Percentiles rank a stretch among this genome's conserved stretches.
These are phyloP conservation scores for Papilio demoleus DNA, from an alignment of 2,888 invertebrate species.

Conservation along the genomic window DNA sequence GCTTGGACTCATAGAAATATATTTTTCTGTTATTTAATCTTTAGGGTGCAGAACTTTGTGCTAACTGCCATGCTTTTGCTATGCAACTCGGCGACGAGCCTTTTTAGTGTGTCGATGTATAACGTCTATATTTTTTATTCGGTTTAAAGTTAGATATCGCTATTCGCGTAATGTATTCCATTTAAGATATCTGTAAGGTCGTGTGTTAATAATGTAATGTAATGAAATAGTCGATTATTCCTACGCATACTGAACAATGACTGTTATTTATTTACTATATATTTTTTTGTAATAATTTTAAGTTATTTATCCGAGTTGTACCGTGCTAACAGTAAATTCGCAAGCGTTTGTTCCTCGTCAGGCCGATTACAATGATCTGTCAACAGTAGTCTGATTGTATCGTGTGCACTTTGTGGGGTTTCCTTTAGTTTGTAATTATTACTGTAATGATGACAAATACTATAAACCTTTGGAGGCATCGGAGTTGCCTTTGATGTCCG, in stretches of 20 bases:
- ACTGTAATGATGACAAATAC: conserved; percentile 47
- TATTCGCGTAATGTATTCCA: conserved; percentile 79
- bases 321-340: conserved; percentile 63
- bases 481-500: conserved; percentile 59
- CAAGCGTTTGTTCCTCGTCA: conserved; percentile 61
- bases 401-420: conserved; percentile 67
- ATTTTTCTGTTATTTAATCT: conserved; percentile 72
- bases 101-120: conserved; percentile 63
- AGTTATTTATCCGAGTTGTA: conserved; percentile 79
- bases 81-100: conserved; percentile 75
- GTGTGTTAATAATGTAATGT: conserved; percentile 71
- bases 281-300: conserved; percentile 68
- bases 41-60: conserved; percentile 80
- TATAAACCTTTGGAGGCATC: conserved; percentile 60
- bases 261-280: conserved; percentile 80
- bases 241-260: conserved; percentile 76
- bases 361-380: conserved; percentile 70
- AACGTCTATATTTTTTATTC: conserved; percentile 62
- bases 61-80: conserved; percentile 80
- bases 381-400: conserved; percentile 62
- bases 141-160: conserved; percentile 68
- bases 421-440: conserved; percentile 62
- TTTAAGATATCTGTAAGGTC: conserved; percentile 74
- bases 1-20: conserved; percentile 71
- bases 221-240: conserved; percentile 73